A percentile compares a stretch with the other conserved stretches of the same genome.
Conservation (phyloP, 92 coral and sea anemone species). For the Epizoanthus rinbou region DNA sequence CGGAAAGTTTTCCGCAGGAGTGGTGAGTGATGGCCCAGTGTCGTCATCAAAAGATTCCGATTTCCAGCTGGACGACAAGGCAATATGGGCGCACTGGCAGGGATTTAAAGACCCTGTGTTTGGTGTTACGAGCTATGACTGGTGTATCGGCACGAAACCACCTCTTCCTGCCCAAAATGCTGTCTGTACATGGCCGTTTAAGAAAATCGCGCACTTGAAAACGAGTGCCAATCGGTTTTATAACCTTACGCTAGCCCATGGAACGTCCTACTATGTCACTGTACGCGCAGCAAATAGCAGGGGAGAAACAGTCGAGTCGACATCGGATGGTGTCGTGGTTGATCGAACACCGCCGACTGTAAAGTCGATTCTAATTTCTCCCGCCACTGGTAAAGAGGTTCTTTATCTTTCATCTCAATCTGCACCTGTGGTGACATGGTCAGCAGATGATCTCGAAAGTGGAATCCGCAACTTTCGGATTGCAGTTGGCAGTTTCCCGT, state of each 20-base stretch:
- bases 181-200: conserved; percentile 72
- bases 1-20: conserved; percentile 87
- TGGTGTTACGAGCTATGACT: conserved; percentile 76
- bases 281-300: conserved; percentile 79
- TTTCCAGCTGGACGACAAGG: conserved; percentile 92
- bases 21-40: conserved; percentile 86
- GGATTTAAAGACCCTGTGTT: conserved; percentile 94
- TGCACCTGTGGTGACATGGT: conserved; percentile 90
- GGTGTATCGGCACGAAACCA: conserved; percentile 84
- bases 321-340: conserved; percentile 92
- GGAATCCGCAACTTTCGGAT: conserved; percentile 76
- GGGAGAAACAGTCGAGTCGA: conserved; percentile 74
- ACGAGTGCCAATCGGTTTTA: conserved; percentile 73
- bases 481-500: conserved; percentile 78
- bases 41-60: conserved; percentile 66
- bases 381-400: conserved; percentile 69
- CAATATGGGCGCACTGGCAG: conserved; percentile 95
- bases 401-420: conserved; percentile 64
- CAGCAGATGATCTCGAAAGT: conserved; percentile 86
- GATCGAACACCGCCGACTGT: conserved; percentile 87
- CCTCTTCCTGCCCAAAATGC: conserved; percentile 49
- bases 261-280: conserved; percentile 84
- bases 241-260: conserved; percentile 81
- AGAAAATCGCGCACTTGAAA: conserved; percentile 56
- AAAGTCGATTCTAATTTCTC: conserved; percentile 62